Evolutionary conservation across 2,113 vertebrate species (phyloP).

Genomic region (Eptatretus burgeri): DNA sequence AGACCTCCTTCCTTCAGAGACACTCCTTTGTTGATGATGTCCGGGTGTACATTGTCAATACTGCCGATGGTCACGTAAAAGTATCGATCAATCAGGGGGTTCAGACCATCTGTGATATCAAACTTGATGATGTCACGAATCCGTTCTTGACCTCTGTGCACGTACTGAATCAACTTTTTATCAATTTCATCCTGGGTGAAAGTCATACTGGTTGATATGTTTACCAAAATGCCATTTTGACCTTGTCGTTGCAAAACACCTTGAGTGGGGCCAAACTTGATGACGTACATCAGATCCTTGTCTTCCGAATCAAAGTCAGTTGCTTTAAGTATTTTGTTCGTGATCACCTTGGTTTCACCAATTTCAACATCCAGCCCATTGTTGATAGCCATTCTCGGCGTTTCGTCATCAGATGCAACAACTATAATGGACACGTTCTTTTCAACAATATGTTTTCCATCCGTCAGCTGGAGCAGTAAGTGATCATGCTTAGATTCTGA

Average conservation of each 20-base stretch:
- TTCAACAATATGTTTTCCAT: slow-evolving; percentile 36
- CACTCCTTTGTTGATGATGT: slow-evolving; percentile 66
- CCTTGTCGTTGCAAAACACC: slow-evolving; percentile 29
- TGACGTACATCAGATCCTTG: slow-evolving; percentile 31
- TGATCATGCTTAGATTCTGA: slow-evolving; percentile 56
- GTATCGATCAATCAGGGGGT: slow-evolving; percentile 67
- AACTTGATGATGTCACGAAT: slow-evolving; percentile 74
- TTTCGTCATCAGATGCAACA: slow-evolving; percentile 71
- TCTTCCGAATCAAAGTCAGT: slow-evolving; percentile 81
- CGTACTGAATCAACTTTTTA: slow-evolving; percentile 35
- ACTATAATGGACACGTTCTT: slow-evolving; percentile 38
- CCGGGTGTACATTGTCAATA: slow-evolving; percentile 58
- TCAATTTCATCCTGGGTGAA: slow-evolving; percentile 75
- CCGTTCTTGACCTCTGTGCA: slow-evolving; percentile 45
- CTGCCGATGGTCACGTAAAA: slow-evolving; percentile 59
- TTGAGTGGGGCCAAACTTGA: slow-evolving; percentile 44
- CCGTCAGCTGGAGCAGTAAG: slow-evolving; percentile 43
- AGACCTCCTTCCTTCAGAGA: slow-evolving; percentile 64
- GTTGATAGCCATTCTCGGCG: slow-evolving; percentile 64
- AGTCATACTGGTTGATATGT: slow-evolving; percentile 59
- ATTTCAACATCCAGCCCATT: slow-evolving; percentile 64
- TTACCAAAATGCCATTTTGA: slow-evolving; percentile 12
- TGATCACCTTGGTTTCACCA: slow-evolving; percentile 39
- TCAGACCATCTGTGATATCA: slow-evolving; percentile 69
- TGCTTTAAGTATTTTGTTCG: slow-evolving; percentile 40